Evolutionary conservation across 92 coral and sea anemone species (phyloP), one percentile per base, ranked within the genome.

Genomic region (Diadumene lineata): DNA sequence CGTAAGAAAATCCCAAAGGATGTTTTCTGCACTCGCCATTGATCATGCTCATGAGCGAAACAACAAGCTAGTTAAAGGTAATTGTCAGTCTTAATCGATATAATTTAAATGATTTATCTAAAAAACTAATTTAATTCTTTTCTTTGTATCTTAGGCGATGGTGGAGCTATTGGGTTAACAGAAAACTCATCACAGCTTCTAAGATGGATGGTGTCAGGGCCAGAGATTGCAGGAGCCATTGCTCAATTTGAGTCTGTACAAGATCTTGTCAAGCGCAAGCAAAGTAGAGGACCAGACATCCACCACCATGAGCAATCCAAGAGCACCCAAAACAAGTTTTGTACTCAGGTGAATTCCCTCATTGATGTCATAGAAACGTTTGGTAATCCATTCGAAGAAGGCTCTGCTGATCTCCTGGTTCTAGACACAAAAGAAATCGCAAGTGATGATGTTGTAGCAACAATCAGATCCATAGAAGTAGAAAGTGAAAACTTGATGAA

Each of bases 31-130:
- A 0, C 56, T 84, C 48, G 50, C 87, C 3, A 64, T 77, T 58
- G 80, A 85, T 62, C 86, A 85, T 7, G 80, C 76, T 1, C 92
- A 87, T 50, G 85, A 83, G 38, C 88, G 75, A 55, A 75, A 79
- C 57, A 79, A 80, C 77, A 74, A 79, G 23, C 44, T 79, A 11
- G 89, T 67, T 32, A 81, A 85, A 58, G 92, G 85, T 64, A n/a
- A n/a, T n/a, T n/a, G n/a, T n/a, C n/a, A n/a, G n/a, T n/a, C n/a
- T n/a, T n/a, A n/a, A n/a, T n/a, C n/a, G n/a, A n/a, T n/a, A n/a
- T n/a, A n/a, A n/a, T n/a, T n/a, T n/a, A n/a, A n/a, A n/a, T n/a
- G n/a, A n/a, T n/a, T n/a, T n/a, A n/a, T n/a, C n/a, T n/a, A n/a
- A n/a, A n/a, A n/a, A n/a, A n/a, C n/a, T n/a, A n/a, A n/a, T n/a